Base-by-base conservation (phyloP, 2,888 invertebrate species). In the Omphaloscelis lunosa region DNA sequence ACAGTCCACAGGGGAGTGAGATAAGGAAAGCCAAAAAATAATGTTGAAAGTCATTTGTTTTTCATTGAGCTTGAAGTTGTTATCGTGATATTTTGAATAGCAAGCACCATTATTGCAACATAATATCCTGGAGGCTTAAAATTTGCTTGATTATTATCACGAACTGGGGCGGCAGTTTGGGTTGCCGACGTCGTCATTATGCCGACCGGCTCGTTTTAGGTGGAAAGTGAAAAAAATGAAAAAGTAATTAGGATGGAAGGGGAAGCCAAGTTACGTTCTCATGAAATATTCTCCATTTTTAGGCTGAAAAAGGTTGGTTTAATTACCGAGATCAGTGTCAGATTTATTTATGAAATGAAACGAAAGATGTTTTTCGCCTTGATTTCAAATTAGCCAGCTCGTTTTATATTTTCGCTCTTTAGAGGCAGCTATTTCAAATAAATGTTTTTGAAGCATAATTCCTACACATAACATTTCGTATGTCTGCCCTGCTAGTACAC, bases 171-270 rank as follows among this genome's bases (percentile, higher is more conserved):
- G 75, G 75, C 75, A 58, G 75, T 72, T 80, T 62, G 65, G 76
- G 73, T 70, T 68, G 71, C 83, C 73, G 45, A 48, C 75, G 70
- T 73, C 76, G 79, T 80, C 77, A 85, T 86, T 83, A 88, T 75
- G 72, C 70, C 80, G 58, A 65, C 70, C 83, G 77, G 58, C 59
- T 75, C 77, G 73, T 73, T 82, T 76, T 62, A 45, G 68, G 67
- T 56, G 76, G 68, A 62, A 79, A 88, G 79, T 76, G 77, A 73
- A 84, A 88, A 86, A 88, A 80, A 69, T 83, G 65, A 75, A 84
- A 88, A 88, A 80, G 87, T 82, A 83, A 88, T 88, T 87, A 88
- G 77, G 77, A n/a, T 67, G 68, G 79, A 70, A 79, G 27, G 70
- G 77, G 75, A 66, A 65, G 68, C 75, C 63, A 68, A 75, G 78